phyloP scores from a whole-genome alignment of 2,797 vertebrate genomes.

The Myiotriccus ornatus region DNA sequence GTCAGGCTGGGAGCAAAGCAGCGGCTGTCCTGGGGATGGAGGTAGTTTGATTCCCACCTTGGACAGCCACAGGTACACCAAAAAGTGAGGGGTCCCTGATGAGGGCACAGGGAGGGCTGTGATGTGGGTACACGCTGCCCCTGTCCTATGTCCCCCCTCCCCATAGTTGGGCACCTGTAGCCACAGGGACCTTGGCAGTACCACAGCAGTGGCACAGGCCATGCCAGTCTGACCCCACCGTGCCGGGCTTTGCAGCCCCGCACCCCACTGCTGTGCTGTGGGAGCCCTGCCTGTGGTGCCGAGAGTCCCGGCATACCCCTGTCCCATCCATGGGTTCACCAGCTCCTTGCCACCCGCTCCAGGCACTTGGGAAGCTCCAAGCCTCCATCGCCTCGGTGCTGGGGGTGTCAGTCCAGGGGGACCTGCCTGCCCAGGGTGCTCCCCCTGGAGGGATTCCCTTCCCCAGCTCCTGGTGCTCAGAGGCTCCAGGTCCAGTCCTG shows the following conservation, averaged over 20 bases:
- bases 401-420: accelerated
- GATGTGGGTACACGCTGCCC: accelerated
- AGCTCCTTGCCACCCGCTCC: accelerated
- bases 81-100: background rate
- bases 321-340: accelerated
- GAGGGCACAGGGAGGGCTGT: background rate
- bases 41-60: background rate
- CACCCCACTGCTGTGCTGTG: accelerated
- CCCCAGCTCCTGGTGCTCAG: background rate
- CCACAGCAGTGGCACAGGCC: no score
- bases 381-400: accelerated
- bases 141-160: background rate
- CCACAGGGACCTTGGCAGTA: no score
- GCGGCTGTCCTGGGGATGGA: background rate
- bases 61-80: background rate
- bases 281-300: accelerated
- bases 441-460: background rate
- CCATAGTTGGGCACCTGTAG: accelerated
- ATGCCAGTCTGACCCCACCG: accelerated
- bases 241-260: accelerated
- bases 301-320: accelerated
- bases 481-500: accelerated
- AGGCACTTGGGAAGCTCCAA: accelerated
- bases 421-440: accelerated
- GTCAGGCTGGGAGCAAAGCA: background rate